These are phyloP conservation scores for Noctuana brunneofusca DNA, from an alignment of 2,888 invertebrate species.

Conservation along the genomic window DNA sequence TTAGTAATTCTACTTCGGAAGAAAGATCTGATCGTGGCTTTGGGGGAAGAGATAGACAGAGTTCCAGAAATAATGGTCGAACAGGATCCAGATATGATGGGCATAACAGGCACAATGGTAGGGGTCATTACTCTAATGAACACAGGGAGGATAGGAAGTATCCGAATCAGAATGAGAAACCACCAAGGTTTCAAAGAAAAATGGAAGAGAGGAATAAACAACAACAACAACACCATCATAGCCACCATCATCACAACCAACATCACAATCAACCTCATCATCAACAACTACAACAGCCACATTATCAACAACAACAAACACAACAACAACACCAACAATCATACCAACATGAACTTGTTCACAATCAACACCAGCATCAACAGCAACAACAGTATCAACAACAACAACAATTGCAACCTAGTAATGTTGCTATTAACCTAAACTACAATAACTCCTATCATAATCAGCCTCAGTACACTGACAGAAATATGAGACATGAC, in stretches of 20 bases:
- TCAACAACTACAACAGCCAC: conserved; percentile 50
- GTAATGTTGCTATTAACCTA: conserved; percentile 53
- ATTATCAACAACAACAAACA: conserved; percentile 40
- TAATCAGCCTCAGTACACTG: conserved; percentile 58
- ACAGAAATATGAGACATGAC: conserved; percentile 60
- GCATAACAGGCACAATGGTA: conserved; percentile 56
- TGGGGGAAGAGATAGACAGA: conserved; percentile 62
- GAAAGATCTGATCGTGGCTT: conserved; percentile 64
- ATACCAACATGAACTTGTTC: conserved; percentile 38
- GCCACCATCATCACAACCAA: conserved; percentile 51
- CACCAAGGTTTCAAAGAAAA: conserved; percentile 84
- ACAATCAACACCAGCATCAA: conserved; percentile 36
- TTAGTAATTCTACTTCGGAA: conserved; percentile 50
- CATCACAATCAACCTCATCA: conserved; percentile 54
- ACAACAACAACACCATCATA: conserved; percentile 56
- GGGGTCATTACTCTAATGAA: conserved; percentile 68
- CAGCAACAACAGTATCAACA: conserved; percentile 33
- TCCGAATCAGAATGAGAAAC: conserved; percentile 78
- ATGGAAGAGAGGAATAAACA: conserved; percentile 75
- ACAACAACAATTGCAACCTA: conserved; percentile 41
- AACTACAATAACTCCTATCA: conserved; percentile 63
- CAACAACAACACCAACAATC: conserved; percentile 43
- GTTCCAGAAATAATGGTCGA: conserved; percentile 60
- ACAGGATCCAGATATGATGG: conserved; percentile 63
- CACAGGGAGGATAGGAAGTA: conserved; percentile 71